A percentile compares a stretch with the other conserved stretches of the same genome.
Evolutionary conservation across 2,113 vertebrate species (phyloP).

Genomic region (Rhinoderma darwinii): DNA sequence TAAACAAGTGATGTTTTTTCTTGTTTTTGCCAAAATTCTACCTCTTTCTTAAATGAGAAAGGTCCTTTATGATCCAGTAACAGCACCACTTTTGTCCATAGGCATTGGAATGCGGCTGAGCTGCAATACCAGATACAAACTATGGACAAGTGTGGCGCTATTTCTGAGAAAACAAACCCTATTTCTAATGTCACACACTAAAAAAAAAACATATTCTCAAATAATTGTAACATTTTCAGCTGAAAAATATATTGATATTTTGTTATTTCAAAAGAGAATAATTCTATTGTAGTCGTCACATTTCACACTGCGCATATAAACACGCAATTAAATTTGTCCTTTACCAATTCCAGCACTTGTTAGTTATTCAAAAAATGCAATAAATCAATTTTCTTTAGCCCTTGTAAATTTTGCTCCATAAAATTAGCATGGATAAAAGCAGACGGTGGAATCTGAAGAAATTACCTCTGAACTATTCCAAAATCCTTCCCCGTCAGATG

Average conservation of each 20-base stretch:
- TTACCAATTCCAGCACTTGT: neutral
- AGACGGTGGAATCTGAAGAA: neutral
- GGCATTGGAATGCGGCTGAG: too few relatives aligned
- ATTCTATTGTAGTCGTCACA: neutral
- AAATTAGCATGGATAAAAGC: neutral
- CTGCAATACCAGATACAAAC: too few relatives aligned
- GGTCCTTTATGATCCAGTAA: too few relatives aligned
- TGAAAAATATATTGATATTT: neutral
- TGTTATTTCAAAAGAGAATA: neutral
- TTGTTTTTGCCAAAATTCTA: too few relatives aligned
- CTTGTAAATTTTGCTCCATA: conserved; percentile 2
- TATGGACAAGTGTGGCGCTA: too few relatives aligned
- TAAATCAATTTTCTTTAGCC: conserved; percentile 1
- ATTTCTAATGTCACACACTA: neutral
- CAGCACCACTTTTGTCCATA: neutral
- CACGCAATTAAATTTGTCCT: neutral
- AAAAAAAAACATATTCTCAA: neutral
- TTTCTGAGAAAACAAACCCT: too few relatives aligned
- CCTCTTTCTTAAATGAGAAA: too few relatives aligned
- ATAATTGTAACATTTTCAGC: neutral
- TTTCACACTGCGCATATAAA: conserved; percentile 3
- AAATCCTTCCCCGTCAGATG: neutral
- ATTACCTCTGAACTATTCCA: neutral
- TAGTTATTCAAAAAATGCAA: conserved; percentile 19
- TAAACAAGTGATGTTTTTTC: too few relatives aligned